A percentile compares a stretch with the other conserved stretches of the same genome.
Conservation (phyloP, 2,797 vertebrate genomes). For the Sebastes minor region DNA sequence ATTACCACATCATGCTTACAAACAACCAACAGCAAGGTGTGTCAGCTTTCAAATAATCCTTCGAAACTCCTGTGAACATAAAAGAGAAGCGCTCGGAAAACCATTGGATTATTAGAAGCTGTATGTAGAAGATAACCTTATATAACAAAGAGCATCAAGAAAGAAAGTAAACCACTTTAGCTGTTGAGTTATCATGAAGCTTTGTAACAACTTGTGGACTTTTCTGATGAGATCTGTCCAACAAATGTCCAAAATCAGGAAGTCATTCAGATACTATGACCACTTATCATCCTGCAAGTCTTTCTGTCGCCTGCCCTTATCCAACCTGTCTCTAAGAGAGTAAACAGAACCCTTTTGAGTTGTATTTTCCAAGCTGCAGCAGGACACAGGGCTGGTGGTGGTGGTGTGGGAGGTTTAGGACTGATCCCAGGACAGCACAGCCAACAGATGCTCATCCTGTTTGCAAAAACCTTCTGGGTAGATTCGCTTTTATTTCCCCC, state of each 20-base stretch:
- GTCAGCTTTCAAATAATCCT: not conserved
- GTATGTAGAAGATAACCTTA: not conserved
- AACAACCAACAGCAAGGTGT: not conserved
- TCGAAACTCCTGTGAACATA: not conserved
- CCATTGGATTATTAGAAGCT: not conserved
- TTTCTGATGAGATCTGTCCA: not conserved
- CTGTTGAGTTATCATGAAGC: not conserved
- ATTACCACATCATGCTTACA: not conserved
- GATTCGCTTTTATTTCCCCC: conserved; percentile 38
- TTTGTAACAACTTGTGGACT: not conserved
- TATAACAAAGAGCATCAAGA: not conserved
- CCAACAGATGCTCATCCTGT: conserved; percentile 48
- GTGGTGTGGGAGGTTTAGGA: not conserved
- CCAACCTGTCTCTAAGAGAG: conserved; percentile 31
- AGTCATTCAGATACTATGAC: conserved; percentile 1
- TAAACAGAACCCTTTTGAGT: conserved; percentile 22
- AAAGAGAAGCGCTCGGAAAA: not conserved
- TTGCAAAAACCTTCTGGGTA: conserved; percentile 32
- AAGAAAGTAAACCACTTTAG: not conserved
- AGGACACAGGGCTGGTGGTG: not conserved
- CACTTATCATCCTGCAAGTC: conserved; percentile 19
- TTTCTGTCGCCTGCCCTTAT: conserved; percentile 11
- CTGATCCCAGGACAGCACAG: conserved; percentile 12
- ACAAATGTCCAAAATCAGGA: conserved; percentile 14
- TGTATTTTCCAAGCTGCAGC: conserved; percentile 33